Evolutionary conservation across 1,140 invertebrate species (phyloP), one percentile per base, ranked within the genome.

Genomic region (Tetramorium alpestre): DNA sequence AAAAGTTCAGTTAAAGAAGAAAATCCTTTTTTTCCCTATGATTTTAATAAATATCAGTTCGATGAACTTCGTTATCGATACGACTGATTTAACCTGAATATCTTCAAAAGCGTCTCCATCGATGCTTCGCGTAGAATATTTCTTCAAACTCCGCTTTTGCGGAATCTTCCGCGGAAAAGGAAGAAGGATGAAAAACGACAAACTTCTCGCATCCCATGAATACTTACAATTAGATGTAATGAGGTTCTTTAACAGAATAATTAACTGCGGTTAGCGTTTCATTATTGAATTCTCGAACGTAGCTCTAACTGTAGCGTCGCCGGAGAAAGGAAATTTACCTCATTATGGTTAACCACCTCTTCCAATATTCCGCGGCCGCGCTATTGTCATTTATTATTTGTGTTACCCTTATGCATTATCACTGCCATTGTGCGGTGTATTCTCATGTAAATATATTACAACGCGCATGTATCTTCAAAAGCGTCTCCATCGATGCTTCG

Each of bases 271-370:
- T 72, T 58, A 82, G 38, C 78, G 65, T 82, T 67, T 73, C 80
- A 73, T 82, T 82, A 82, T 82, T 69, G 67, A 58, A 69, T 82
- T 22, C 65, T 70, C 38, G 41, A 72, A 72, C 80, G 51, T 82
- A 73, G 44, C 7, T 82, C 22, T 72, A 70, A 38, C 38, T 58
- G 18, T 44, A 70, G 41, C 18, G 7, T n/a, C 38, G 41, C 44
- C 33, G 56, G 80, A 82, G 67, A 60, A 82, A 72, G 80, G 67
- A 60, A 82, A 82, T 82, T 82, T 72, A 73, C 38, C 78, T 82
- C 67, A 82, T 82, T 82, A 82, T 22, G 67, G 67, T 4, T 47
- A 82, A 82, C 51, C 64, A 7, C 2, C 64, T 3, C 51, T 54
- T 28, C 49, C 78, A 38, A 51, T 82, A 33, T 69, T 82, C 49